Conservation (phyloP, 2,888 invertebrate species). For the Drosophila greeni region DNA sequence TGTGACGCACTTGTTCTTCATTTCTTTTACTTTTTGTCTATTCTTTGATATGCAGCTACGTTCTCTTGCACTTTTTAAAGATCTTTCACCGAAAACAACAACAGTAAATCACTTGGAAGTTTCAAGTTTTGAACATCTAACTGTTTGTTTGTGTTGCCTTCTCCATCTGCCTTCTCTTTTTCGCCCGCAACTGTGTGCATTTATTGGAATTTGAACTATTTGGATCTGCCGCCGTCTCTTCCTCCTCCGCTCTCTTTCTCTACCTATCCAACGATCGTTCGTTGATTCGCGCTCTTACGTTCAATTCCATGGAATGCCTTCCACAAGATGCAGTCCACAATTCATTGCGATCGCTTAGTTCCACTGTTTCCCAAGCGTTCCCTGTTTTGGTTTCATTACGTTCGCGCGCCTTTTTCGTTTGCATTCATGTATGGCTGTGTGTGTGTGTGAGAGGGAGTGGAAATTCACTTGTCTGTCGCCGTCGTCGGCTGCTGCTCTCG, state of each 20-base stretch:
- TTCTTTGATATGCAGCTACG: conserved; percentile 6
- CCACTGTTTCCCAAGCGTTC: conserved; percentile 42
- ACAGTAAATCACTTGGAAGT: conserved; percentile 1
- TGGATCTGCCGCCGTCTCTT: conserved; percentile 12
- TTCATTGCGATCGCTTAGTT: conserved; percentile 30
- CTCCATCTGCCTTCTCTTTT: not conserved
- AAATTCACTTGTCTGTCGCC: conserved; percentile 39
- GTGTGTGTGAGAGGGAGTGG: conserved; percentile 19
- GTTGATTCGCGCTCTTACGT: conserved; percentile 22
- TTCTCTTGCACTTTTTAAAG: not conserved
- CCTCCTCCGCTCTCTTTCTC: conserved; percentile 3
- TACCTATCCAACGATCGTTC: conserved; percentile 12
- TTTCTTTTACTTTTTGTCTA: not conserved
- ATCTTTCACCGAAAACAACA: conserved; percentile 4
- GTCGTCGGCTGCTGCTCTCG: conserved; percentile 5
- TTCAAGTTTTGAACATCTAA: not conserved
- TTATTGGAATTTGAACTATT: conserved; percentile 61
- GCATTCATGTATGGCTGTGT: conserved; percentile 1
- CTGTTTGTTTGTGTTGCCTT: not conserved
- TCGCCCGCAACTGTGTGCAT: conserved; percentile 9
- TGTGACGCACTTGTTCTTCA: conserved; percentile 36
- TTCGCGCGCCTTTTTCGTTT: conserved; percentile 59
- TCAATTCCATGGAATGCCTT: not conserved
- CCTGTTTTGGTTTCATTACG: conserved; percentile 53
- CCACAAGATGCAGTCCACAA: conserved; percentile 19